phyloP scores from a whole-genome alignment of 2,113 vertebrate genomes.

The Sylvilagus bachmani region DNA sequence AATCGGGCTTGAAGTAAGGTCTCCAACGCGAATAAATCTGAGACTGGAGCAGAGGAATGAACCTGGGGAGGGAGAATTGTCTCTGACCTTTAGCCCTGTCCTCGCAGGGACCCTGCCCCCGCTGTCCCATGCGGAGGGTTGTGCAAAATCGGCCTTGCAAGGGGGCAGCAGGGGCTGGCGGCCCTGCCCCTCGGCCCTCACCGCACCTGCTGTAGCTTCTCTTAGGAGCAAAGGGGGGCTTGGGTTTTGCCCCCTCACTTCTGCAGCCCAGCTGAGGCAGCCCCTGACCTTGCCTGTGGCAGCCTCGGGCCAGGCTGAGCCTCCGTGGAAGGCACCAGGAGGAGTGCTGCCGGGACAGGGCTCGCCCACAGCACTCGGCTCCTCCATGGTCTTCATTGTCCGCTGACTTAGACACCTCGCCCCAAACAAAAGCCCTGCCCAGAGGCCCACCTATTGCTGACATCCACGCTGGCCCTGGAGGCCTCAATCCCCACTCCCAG shows the following conservation, averaged over 20 bases:
- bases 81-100: fast-evolving
- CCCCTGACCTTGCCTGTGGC: background rate
- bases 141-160: background rate
- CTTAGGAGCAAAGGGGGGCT: background rate
- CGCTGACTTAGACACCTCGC: background rate
- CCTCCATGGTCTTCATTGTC: background rate
- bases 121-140: background rate
- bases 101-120: background rate
- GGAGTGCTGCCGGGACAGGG: background rate
- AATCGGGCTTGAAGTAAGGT: background rate
- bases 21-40: background rate
- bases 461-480: background rate
- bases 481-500: background rate
- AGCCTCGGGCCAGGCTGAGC: background rate
- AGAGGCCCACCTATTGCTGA: background rate
- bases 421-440: background rate
- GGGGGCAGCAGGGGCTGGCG: fast-evolving
- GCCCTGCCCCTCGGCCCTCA: fast-evolving
- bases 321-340: background rate
- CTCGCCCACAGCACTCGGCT: background rate
- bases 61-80: background rate
- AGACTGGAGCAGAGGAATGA: background rate
- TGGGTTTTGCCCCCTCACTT: background rate
- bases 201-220: background rate
- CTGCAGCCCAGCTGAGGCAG: background rate